Conservation (phyloP, 64 coral and sea anemone genomes). For the Montipora foliosa region DNA sequence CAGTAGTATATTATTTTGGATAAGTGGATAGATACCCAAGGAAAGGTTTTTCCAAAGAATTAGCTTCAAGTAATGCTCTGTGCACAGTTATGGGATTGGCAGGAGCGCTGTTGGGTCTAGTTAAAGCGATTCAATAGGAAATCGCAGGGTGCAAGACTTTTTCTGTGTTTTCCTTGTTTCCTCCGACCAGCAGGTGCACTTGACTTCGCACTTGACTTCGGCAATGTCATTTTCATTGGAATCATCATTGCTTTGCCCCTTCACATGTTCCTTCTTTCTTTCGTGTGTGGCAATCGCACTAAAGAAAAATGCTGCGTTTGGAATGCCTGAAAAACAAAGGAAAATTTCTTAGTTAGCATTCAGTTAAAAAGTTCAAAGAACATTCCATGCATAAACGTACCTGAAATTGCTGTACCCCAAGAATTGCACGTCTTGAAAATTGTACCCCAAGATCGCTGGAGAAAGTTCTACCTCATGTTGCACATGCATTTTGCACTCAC, state of each 20-base stretch:
- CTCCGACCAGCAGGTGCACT: neutral
- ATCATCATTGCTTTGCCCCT: neutral
- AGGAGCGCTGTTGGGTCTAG: constrained; percentile 22
- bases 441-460: neutral
- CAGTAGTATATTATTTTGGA: neutral
- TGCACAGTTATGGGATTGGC: constrained; percentile 30
- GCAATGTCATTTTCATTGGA: neutral
- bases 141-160: neutral
- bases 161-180: neutral
- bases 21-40: neutral
- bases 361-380: neutral
- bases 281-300: neutral
- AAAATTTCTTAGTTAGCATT: neutral
- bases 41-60: neutral
- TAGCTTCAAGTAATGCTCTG: constrained; percentile 9
- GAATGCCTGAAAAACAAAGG: neutral
- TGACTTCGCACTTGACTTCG: neutral
- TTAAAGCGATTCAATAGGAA: constrained; percentile 11
- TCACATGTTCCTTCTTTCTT: neutral
- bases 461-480: neutral
- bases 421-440: neutral
- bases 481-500: constrained; percentile 1
- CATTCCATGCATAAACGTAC: neutral
- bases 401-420: constrained; percentile 14
- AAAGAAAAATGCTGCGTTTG: constrained; percentile 29